phyloP scores from a whole-genome alignment of 2,797 vertebrate genomes.

The Ceyx erithaca region DNA sequence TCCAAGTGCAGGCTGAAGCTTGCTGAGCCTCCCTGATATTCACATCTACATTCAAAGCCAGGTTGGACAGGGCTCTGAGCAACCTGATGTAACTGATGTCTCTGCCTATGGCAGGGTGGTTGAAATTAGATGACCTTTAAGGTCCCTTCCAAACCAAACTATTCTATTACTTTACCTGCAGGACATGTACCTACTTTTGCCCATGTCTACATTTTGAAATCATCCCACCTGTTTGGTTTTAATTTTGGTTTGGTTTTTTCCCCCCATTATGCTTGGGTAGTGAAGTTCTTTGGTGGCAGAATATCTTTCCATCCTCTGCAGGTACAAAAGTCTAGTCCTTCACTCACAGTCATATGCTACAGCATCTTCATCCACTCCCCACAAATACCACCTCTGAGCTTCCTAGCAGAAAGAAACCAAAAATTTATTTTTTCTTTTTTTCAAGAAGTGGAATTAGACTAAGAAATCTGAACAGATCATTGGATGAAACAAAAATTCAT shows the following conservation, averaged over 20 bases:
- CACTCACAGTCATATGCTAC: background rate
- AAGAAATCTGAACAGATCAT: background rate
- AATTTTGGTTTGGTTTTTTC: background rate
- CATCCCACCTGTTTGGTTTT: fast-evolving
- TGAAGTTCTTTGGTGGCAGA: background rate
- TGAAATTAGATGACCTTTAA: background rate
- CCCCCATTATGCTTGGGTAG: background rate
- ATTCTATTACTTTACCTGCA: background rate
- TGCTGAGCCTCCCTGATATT: background rate
- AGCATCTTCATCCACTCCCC: background rate
- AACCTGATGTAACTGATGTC: background rate
- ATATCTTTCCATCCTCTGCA: background rate
- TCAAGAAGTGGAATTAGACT: background rate
- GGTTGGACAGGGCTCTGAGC: background rate
- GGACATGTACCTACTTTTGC: background rate
- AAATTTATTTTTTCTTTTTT: background rate
- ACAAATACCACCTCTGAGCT: background rate
- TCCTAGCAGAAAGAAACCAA: background rate
- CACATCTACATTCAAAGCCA: background rate
- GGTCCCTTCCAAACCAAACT: background rate
- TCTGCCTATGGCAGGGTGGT: background rate
- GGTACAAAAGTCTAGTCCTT: background rate
- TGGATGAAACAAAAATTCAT: background rate
- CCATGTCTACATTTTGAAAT: background rate
- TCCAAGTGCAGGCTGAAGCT: background rate